Conservation (phyloP, 2,113 vertebrate genomes). For the Castor canadensis region DNA sequence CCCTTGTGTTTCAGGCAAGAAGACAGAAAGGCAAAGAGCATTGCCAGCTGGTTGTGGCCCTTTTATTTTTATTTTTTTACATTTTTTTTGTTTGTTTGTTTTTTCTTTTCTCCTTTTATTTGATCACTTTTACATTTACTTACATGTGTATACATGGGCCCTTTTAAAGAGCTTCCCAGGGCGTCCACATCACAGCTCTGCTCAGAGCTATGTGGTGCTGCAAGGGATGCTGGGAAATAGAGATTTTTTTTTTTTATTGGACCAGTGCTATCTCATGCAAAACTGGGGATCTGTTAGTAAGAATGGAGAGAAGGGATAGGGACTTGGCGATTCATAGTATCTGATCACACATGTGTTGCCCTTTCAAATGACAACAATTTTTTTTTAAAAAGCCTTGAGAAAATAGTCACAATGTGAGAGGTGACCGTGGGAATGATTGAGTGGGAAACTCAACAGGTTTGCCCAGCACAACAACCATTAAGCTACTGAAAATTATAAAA, state of each 20-base stretch:
- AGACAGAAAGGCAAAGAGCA: neutral
- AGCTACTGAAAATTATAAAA: neutral
- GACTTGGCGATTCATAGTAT: neutral
- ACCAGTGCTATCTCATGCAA: neutral
- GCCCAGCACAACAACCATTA: neutral
- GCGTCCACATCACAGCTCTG: neutral
- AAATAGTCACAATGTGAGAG: neutral
- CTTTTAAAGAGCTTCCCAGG: neutral
- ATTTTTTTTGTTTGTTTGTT: no score
- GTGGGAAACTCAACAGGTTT: neutral
- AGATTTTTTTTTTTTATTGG: neutral
- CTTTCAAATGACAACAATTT: neutral
- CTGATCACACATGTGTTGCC: neutral
- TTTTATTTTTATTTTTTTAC: no score
- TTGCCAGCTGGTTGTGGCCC: neutral
- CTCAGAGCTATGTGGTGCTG: neutral
- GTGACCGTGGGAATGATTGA: no score
- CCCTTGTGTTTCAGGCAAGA: neutral
- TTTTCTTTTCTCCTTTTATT: no score
- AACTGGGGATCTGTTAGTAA: neutral
- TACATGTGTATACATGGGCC: no score
- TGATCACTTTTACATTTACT: no score
- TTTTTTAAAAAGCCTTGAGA: neutral
- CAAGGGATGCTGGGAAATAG: neutral
- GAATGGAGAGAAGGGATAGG: neutral